These are phyloP conservation scores for Pogonus chalceus DNA, from an alignment of 1,140 invertebrate species.

Conservation along the genomic window DNA sequence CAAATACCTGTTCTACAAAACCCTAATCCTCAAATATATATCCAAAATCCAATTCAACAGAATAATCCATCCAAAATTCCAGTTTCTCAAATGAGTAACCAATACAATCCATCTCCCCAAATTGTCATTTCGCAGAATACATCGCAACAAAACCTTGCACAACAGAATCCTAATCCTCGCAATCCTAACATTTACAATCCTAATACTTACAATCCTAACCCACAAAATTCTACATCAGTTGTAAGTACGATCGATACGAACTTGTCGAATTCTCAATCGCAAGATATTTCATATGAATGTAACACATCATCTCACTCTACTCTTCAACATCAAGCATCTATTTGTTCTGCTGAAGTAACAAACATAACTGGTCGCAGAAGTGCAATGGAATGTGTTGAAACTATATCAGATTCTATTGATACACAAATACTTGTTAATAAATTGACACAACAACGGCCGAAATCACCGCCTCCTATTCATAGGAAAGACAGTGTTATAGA, in stretches of 20 bases:
- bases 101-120: too few relatives aligned
- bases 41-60: too few relatives aligned
- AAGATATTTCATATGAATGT: neutral
- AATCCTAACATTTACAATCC: neutral
- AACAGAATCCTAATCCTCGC: neutral
- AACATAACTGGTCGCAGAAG: constrained; percentile 26
- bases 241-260: neutral
- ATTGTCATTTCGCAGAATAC: too few relatives aligned
- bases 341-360: constrained; percentile 29
- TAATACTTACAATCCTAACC: neutral
- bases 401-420: constrained; percentile 29
- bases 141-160: too few relatives aligned
- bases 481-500: constrained; percentile 11
- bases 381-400: constrained; percentile 31
- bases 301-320: neutral
- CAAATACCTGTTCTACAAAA: too few relatives aligned
- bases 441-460: constrained; percentile 24
- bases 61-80: too few relatives aligned
- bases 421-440: constrained; percentile 32
- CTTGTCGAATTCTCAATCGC: neutral
- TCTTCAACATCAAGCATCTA: constrained; percentile 19
- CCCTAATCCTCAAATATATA: too few relatives aligned
- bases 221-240: neutral
- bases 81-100: too few relatives aligned
- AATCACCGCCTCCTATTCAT: constrained; percentile 18